Conservation (phyloP, 2,888 invertebrate species). For the Calliopum simillimum region DNA sequence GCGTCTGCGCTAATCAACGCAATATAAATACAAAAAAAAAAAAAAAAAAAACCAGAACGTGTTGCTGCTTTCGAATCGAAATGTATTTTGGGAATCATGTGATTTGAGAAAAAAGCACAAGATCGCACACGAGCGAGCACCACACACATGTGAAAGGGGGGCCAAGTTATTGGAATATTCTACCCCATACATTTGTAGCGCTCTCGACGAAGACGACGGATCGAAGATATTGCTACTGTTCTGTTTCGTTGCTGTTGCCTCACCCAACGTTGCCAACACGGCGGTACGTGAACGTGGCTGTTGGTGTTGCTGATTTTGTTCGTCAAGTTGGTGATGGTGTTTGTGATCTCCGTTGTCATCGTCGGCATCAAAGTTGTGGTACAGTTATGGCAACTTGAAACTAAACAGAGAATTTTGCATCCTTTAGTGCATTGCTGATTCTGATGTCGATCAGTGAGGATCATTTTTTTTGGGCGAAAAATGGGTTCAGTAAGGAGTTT, state of each 20-base stretch:
- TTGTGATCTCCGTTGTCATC: slow-evolving; percentile 20
- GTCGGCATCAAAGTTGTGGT: slow-evolving; percentile 41
- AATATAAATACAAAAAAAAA: slow-evolving; percentile 44
- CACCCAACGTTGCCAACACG: not conserved
- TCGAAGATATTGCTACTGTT: not conserved
- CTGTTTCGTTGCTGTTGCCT: not conserved
- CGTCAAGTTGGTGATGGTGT: not conserved
- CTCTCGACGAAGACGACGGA: too few species aligned
- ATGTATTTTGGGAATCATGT: slow-evolving; percentile 33
- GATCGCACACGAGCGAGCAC: not conserved
- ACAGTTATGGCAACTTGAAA: slow-evolving; percentile 53
- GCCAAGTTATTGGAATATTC: slow-evolving; percentile 4
- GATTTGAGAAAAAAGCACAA: slow-evolving; percentile 24
- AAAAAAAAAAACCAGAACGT: not conserved
- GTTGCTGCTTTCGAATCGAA: not conserved
- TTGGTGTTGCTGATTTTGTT: not conserved
- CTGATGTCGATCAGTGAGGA: slow-evolving; percentile 66
- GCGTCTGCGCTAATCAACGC: slow-evolving; percentile 55
- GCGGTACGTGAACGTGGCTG: not conserved
- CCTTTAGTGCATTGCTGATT: slow-evolving; percentile 68
- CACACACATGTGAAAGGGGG: not conserved
- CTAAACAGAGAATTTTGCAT: slow-evolving; percentile 67
- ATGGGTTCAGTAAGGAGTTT: not conserved
- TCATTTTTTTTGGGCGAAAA: slow-evolving; percentile 47
- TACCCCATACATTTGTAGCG: too few species aligned